phyloP scores from a whole-genome alignment of 92 coral and sea anemone genomes.

The Siderastrea siderea region DNA sequence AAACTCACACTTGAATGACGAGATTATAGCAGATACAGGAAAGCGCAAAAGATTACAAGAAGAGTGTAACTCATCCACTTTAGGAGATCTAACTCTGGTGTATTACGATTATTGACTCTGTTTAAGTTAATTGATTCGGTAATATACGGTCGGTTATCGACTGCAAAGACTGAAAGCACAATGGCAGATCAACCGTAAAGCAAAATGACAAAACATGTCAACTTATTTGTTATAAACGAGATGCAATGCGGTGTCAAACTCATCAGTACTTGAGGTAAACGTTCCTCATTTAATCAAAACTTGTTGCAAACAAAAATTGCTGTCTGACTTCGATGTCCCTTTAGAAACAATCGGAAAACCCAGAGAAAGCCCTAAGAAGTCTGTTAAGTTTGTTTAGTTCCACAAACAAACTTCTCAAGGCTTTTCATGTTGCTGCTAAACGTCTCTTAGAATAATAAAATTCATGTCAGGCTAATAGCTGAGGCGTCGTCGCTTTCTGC shows the following conservation, averaged over 20 bases:
- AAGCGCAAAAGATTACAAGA: background rate
- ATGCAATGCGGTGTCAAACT: no score
- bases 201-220: no score
- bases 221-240: no score
- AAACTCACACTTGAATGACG: background rate
- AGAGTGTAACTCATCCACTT: background rate
- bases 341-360: constrained; percentile 7
- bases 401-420: background rate
- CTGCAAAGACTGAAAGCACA: background rate
- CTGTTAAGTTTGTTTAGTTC: background rate
- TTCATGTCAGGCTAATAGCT: background rate
- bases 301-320: background rate
- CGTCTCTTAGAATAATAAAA: background rate
- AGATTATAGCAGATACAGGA: background rate
- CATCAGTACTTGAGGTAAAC: no score
- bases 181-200: no score
- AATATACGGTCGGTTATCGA: background rate
- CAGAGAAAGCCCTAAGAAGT: background rate
- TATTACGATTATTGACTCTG: background rate
- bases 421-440: background rate
- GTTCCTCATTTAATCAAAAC: background rate
- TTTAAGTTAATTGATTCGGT: background rate
- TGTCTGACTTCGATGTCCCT: constrained; percentile 18
- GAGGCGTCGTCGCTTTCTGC: constrained; percentile 11
- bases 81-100: background rate